Evolutionary conservation across 2,888 invertebrate species (phyloP), one percentile per base, ranked within the genome.

Genomic region (Antheraea assamensis): DNA sequence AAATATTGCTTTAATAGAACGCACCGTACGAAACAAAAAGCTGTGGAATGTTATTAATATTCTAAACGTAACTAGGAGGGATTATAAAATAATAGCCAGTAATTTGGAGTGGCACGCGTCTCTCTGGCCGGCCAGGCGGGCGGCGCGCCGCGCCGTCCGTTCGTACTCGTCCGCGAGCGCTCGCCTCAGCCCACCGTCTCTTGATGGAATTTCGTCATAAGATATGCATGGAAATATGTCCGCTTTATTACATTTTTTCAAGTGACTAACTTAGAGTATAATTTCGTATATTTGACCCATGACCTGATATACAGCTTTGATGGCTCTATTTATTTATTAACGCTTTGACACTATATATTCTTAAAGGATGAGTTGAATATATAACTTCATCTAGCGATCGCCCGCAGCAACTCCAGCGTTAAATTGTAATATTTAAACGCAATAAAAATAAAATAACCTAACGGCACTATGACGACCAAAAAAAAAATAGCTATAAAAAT

Each of bases 1-100:
- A 64, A 66, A 35, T 35, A 13, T 7, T 68, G 13, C n/a, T 21
- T 35, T 68, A 68, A n/a, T 81, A 86, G 87, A 90, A 90, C 90
- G 88, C 90, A 87, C 88, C 87, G 87, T 84, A 85, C 81, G 84
- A 82, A 87, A 84, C 88, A 89, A 88, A 90, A 88, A 85, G 88
- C 89, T 87, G 81, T 83, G 93, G 94, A 93, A 94, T 94, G 92
- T 91, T 88, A 94, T 94, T 94, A 94, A 94, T 94, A 94, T 94
- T 94, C 93, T 90, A 92, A 92, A 91, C 92, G 90, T 92, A 92
- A 93, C 90, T 90, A 90, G 91, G 93, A 92, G 92, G 94, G 91
- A 93, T 94, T 94, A 93, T 93, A 93, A 93, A 94, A 94, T 94
- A 93, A 94, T 94, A 94, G 93, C 90, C n/a, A 94, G 94, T 93